Percentiles rank a stretch among this genome's conserved stretches.
These are phyloP conservation scores for Drosophila villosipedis DNA, from an alignment of 2,888 invertebrate species.

Conservation along the genomic window DNA sequence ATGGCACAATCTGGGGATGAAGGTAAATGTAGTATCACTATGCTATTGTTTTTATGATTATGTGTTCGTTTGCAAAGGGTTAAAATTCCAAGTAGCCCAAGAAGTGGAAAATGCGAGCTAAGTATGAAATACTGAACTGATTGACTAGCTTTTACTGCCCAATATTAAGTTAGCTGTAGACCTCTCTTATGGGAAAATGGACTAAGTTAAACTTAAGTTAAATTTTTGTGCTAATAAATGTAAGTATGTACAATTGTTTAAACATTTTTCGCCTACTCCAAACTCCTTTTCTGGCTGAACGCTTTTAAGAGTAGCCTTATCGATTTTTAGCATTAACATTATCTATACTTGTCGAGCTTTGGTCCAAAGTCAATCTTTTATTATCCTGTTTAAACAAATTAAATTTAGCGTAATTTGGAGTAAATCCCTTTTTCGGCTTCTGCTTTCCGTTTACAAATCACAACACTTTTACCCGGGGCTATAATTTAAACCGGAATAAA, in stretches of 20 bases:
- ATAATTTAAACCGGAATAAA: slow-evolving; percentile 64
- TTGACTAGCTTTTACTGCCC: not conserved
- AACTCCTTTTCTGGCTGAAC: not conserved
- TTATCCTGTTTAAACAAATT: slow-evolving; percentile 28
- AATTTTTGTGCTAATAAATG: not conserved
- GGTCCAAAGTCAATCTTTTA: not conserved
- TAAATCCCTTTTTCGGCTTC: slow-evolving; percentile 23
- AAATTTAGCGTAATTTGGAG: slow-evolving; percentile 16
- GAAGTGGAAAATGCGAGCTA: not conserved
- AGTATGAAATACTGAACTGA: not conserved
- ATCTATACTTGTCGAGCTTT: not conserved
- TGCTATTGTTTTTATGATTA: not conserved
- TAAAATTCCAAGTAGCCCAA: not conserved
- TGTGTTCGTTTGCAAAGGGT: not conserved
- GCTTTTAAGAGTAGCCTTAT: not conserved
- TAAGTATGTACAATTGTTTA: not conserved
- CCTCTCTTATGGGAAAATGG: not conserved
- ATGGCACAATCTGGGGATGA: not conserved
- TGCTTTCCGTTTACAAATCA: slow-evolving; percentile 49
- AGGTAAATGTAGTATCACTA: not conserved
- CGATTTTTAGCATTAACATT: not conserved
- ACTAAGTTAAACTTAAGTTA: not conserved
- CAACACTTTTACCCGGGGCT: slow-evolving; percentile 56
- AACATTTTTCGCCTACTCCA: not conserved
- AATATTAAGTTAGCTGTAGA: not conserved